These are phyloP conservation scores for Lathronympha strigana DNA, from an alignment of 2,888 invertebrate genomes.

Conservation along the genomic window DNA sequence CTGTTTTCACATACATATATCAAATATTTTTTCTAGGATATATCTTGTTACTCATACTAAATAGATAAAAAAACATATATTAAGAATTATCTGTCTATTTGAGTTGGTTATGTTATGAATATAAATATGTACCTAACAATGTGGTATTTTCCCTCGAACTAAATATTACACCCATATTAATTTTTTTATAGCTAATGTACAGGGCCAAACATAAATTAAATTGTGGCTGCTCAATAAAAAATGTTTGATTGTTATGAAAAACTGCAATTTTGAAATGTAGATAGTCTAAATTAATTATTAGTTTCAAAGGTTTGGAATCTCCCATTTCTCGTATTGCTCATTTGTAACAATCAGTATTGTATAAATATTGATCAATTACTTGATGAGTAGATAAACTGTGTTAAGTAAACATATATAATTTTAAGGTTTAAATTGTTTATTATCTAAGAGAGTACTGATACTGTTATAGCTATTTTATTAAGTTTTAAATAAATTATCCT, in stretches of 20 bases:
- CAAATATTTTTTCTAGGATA: too few species aligned
- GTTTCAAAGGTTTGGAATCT: slow-evolving; percentile 14
- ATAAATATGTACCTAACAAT: not conserved
- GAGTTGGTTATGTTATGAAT: not conserved
- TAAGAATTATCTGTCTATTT: not conserved
- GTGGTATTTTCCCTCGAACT: slow-evolving; percentile 9
- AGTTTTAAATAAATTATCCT: slow-evolving; percentile 63
- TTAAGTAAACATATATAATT: slow-evolving; percentile 43
- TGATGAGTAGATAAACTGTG: slow-evolving; percentile 52
- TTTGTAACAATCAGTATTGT: slow-evolving; percentile 69
- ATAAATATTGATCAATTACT: slow-evolving; percentile 69
- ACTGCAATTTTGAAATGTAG: not conserved
- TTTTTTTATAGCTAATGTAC: not conserved
- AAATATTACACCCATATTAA: not conserved
- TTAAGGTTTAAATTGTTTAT: slow-evolving; percentile 49
- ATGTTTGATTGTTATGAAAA: slow-evolving; percentile 15
- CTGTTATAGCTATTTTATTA: slow-evolving; percentile 65
- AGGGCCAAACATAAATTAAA: not conserved
- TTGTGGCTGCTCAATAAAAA: slow-evolving; percentile 10
- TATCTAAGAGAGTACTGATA: slow-evolving; percentile 79
- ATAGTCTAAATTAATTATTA: slow-evolving; percentile 1
- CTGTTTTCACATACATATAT: too few species aligned
- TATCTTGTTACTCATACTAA: too few species aligned
- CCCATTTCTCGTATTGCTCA: slow-evolving; percentile 59
- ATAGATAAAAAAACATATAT: not conserved